Evolutionary conservation across 1,140 invertebrate species (phyloP).

Genomic region (Notospermus geniculatus): DNA sequence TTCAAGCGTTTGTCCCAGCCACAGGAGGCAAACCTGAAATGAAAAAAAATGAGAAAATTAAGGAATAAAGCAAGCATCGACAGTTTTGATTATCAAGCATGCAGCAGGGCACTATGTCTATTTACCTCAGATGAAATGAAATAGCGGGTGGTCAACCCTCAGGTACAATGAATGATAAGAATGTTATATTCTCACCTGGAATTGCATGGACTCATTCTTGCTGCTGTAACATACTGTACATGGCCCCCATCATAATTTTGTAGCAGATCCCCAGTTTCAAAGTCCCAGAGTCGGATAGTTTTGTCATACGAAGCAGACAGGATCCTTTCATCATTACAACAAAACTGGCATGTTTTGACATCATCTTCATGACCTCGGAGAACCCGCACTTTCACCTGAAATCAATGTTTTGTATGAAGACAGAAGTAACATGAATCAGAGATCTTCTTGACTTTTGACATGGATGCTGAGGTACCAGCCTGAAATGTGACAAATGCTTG

Average conservation of each 20-base stretch:
- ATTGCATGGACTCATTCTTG: slow-evolving; percentile 28
- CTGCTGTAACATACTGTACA: slow-evolving; percentile 29
- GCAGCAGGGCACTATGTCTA: too few relatives aligned
- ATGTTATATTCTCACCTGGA: slow-evolving; percentile 22
- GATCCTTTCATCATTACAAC: slow-evolving; percentile 36
- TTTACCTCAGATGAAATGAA: too few relatives aligned
- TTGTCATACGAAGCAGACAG: slow-evolving; percentile 43
- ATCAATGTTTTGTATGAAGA: too few relatives aligned
- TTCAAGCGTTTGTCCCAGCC: slow-evolving; percentile 52
- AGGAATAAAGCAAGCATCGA: too few relatives aligned
- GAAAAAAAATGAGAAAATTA: neutral
- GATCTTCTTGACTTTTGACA: too few relatives aligned
- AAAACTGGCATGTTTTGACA: slow-evolving; percentile 47
- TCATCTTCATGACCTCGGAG: slow-evolving; percentile 41
- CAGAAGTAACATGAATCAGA: too few relatives aligned
- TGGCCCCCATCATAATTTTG: slow-evolving; percentile 31
- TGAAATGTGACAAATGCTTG: too few relatives aligned
- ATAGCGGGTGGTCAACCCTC: neutral
- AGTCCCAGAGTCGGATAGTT: slow-evolving; percentile 42
- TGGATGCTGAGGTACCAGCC: too few relatives aligned
- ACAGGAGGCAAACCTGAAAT: slow-evolving; percentile 37
- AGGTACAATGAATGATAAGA: neutral
- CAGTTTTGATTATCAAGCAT: too few relatives aligned
- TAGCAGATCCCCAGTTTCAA: slow-evolving; percentile 32
- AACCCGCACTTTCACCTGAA: slow-evolving; percentile 44